These are phyloP conservation scores for Hoplodrina blanda DNA, from an alignment of 2,888 invertebrate genomes.

Conservation along the genomic window DNA sequence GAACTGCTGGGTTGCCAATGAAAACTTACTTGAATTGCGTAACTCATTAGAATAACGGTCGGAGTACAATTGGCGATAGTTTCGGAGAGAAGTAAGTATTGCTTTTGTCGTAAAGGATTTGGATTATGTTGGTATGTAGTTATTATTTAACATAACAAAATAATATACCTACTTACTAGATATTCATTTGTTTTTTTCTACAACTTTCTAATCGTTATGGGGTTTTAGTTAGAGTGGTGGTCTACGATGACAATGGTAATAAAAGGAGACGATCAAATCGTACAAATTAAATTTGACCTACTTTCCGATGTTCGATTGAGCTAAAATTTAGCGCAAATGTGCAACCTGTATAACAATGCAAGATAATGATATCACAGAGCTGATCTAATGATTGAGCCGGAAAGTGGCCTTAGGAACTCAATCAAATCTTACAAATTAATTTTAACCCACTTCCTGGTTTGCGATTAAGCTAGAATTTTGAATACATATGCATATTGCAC, in stretches of 20 bases:
- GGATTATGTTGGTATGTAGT: conserved; percentile 1
- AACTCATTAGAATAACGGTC: conserved; percentile 55
- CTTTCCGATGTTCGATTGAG: too few species aligned
- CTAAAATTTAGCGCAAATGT: too few species aligned
- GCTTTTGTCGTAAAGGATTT: conserved; percentile 36
- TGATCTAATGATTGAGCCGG: too few species aligned
- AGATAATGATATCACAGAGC: too few species aligned
- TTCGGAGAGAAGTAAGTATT: conserved; percentile 32
- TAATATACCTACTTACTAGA: background rate
- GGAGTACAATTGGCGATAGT: conserved; percentile 38
- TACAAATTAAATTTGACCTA: too few species aligned
- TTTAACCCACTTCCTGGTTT: too few species aligned
- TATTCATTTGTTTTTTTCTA: background rate
- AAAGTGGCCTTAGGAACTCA: too few species aligned
- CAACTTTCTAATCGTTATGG: too few species aligned
- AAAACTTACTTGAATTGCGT: conserved; percentile 54
- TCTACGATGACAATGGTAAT: background rate
- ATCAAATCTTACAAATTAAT: too few species aligned
- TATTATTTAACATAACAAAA: background rate
- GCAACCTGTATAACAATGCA: too few species aligned
- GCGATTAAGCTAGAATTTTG: too few species aligned
- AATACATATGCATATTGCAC: too few species aligned
- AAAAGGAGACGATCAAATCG: background rate
- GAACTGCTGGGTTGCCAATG: conserved; percentile 53
- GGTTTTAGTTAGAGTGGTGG: background rate